Evolutionary conservation across 2,888 invertebrate species (phyloP).

Genomic region (Drosophila mulleri): DNA sequence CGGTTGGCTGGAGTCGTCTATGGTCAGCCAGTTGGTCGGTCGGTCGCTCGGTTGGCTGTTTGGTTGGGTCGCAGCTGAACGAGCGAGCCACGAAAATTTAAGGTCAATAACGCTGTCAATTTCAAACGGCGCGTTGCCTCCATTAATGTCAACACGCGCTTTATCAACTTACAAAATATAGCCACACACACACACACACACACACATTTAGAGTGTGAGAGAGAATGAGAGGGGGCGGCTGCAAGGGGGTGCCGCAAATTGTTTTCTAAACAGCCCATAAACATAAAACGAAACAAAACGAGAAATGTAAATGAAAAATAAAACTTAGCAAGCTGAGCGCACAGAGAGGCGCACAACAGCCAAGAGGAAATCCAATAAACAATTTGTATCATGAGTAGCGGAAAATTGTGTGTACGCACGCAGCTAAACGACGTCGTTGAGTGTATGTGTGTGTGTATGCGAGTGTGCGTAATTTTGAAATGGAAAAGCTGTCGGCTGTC

Average conservation of each 20-base stretch:
- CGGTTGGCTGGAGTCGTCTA: constrained; percentile 39
- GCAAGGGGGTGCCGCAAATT: constrained; percentile 57
- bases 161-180: constrained; percentile 67
- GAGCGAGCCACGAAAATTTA: constrained; percentile 57
- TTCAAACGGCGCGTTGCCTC: constrained; percentile 75
- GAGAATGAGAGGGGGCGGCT: constrained; percentile 47
- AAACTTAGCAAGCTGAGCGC: constrained; percentile 59
- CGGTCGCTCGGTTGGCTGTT: not conserved
- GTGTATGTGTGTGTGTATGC: constrained; percentile 20
- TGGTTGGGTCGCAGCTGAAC: not conserved
- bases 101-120: constrained; percentile 78
- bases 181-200: constrained; percentile 23
- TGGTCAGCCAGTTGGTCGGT: constrained; percentile 34
- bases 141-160: constrained; percentile 77
- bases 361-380: constrained; percentile 78
- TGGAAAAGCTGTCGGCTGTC: constrained; percentile 75
- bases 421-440: constrained; percentile 67
- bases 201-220: constrained; percentile 1
- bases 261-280: constrained; percentile 78
- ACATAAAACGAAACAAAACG: constrained; percentile 78
- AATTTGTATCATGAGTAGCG: constrained; percentile 79
- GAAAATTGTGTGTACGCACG: constrained; percentile 79
- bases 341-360: constrained; percentile 26
- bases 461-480: constrained; percentile 67
- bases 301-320: constrained; percentile 77